Percentiles rank a stretch among this genome's conserved stretches.
Evolutionary conservation across 2,797 vertebrate genomes (phyloP).

Genomic region (Pterois miles): DNA sequence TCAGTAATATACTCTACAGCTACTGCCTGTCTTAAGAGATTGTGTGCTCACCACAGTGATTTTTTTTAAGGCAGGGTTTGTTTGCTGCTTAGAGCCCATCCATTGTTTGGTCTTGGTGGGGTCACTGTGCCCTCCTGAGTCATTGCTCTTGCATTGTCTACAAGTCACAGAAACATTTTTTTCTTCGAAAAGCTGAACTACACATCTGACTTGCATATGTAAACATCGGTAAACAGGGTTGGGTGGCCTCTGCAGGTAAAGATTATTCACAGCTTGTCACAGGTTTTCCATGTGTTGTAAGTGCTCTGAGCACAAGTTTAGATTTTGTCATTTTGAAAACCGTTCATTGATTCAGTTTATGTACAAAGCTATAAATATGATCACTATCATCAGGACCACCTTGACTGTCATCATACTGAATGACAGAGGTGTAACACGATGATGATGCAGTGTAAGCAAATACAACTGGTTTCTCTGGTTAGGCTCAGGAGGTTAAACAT

Average conservation of each 20-base stretch:
- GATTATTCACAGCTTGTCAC: too few relatives aligned
- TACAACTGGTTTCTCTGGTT: conserved; percentile 3
- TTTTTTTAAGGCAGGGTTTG: background rate
- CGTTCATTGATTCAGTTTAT: background rate
- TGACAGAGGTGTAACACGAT: background rate
- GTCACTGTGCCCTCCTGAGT: background rate
- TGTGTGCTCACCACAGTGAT: background rate
- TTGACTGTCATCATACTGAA: background rate
- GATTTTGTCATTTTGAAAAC: too few relatives aligned
- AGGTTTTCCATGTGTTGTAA: background rate
- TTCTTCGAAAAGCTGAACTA: background rate
- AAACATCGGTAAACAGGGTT: too few relatives aligned
- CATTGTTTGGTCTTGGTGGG: background rate
- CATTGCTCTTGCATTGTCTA: background rate
- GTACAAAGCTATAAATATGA: background rate
- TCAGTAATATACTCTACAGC: too few relatives aligned
- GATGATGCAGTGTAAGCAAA: background rate
- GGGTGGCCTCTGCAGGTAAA: too few relatives aligned
- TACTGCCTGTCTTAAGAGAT: background rate
- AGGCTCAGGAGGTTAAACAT: background rate
- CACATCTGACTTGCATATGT: background rate
- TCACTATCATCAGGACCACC: background rate
- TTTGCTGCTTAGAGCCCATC: background rate
- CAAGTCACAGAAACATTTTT: background rate
- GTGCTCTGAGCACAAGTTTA: background rate